Percentiles rank a stretch among this genome's conserved stretches.
Conservation (phyloP, 1,140 invertebrate species). For the Andrena cerasifolii region DNA sequence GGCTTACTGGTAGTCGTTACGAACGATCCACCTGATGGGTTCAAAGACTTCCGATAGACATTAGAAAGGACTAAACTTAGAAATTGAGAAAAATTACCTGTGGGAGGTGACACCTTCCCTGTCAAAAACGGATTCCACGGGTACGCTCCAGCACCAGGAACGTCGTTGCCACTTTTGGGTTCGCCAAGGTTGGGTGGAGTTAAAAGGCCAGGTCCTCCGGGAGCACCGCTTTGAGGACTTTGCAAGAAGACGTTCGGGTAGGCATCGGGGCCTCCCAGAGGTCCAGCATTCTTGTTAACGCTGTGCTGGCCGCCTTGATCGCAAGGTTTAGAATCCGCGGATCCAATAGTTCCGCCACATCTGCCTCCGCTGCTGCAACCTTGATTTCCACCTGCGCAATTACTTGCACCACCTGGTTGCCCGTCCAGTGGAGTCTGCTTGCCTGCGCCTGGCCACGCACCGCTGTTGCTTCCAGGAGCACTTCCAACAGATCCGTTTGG, state of each 20-base stretch:
- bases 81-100: conserved; percentile 8
- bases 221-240: neutral
- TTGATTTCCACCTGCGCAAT: neutral
- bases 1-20: conserved; percentile 23
- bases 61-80: too few relatives aligned
- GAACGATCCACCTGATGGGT: neutral
- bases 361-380: neutral
- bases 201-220: neutral
- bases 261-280: neutral
- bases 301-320: neutral
- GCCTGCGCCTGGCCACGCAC: neutral
- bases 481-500: neutral
- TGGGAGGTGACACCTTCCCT: conserved; percentile 1
- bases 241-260: neutral
- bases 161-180: neutral
- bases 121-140: conserved; percentile 1
- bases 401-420: neutral
- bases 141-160: conserved; percentile 1
- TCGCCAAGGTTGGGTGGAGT: neutral
- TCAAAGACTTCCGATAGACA: too few relatives aligned
- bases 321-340: neutral
- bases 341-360: neutral
- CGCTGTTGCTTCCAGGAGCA: neutral
- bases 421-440: neutral
- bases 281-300: neutral